Percentiles rank a stretch among this genome's conserved stretches.
Conservation (phyloP, 92 coral and sea anemone species). For the Porites cylindrica region DNA sequence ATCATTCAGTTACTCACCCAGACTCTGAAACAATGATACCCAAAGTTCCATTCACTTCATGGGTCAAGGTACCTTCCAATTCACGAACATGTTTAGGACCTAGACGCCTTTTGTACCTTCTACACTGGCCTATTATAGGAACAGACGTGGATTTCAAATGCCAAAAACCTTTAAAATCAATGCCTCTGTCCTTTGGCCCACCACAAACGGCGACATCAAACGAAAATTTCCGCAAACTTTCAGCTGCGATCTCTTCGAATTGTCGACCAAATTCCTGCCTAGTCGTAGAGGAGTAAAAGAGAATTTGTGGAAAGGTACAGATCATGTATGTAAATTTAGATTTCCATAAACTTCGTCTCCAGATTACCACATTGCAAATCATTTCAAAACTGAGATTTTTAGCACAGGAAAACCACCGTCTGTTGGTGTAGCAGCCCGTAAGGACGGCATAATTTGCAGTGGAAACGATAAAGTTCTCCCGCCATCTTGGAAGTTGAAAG, state of each 20-base stretch:
- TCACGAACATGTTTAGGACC: slow-evolving; percentile 83
- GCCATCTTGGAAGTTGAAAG: too few species aligned
- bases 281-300: slow-evolving; percentile 13
- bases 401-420: too few species aligned
- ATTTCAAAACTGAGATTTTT: too few species aligned
- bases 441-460: neutral
- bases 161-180: slow-evolving; percentile 85
- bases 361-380: neutral
- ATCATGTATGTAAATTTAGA: neutral
- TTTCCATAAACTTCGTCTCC: neutral
- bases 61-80: slow-evolving; percentile 77
- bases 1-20: slow-evolving; percentile 64
- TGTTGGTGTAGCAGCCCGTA: neutral
- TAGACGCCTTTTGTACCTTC: slow-evolving; percentile 67
- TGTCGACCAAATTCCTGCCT: slow-evolving; percentile 58
- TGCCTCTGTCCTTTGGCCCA: slow-evolving; percentile 83
- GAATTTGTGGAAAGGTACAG: neutral
- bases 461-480: neutral
- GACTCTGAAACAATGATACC: slow-evolving; percentile 75
- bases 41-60: slow-evolving; percentile 64
- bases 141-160: slow-evolving; percentile 51
- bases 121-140: slow-evolving; percentile 78
- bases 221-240: slow-evolving; percentile 50
- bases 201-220: slow-evolving; percentile 73
- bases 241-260: slow-evolving; percentile 68